Conservation (phyloP, 1,140 invertebrate genomes). For the Batillaria attramentaria region DNA sequence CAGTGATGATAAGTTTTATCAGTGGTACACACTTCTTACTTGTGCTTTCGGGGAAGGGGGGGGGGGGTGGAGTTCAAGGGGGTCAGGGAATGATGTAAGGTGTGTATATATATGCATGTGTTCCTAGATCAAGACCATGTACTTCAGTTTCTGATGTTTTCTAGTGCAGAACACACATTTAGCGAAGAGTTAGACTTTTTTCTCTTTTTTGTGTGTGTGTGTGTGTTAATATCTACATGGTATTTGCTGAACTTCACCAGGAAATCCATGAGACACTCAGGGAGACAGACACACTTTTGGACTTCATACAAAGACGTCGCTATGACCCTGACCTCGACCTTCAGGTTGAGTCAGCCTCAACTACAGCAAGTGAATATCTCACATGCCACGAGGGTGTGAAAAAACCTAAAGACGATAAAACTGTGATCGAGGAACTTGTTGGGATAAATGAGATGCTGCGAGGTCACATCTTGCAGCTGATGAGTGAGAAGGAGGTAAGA, state of each 20-base stretch:
- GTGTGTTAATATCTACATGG: too few relatives aligned
- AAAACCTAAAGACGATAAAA: conserved; percentile 44
- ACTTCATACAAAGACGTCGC: conserved; percentile 36
- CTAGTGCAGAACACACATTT: too few relatives aligned
- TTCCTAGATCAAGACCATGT: too few relatives aligned
- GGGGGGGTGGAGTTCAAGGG: too few relatives aligned
- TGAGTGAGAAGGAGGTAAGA: conserved; percentile 46
- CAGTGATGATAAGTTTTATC: too few relatives aligned
- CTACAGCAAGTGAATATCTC: conserved; percentile 11
- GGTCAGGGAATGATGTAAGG: too few relatives aligned
- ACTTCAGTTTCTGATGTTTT: too few relatives aligned
- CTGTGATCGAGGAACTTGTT: conserved; percentile 46
- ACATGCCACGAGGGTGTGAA: conserved; percentile 22
- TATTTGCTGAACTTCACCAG: conserved; percentile 27
- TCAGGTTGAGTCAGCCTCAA: conserved; percentile 22
- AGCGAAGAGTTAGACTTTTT: not conserved
- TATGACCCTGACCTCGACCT: conserved; percentile 27
- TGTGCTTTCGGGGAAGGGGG: too few relatives aligned
- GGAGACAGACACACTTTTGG: conserved; percentile 52
- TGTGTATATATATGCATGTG: too few relatives aligned
- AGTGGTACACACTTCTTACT: too few relatives aligned
- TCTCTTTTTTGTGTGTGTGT: not conserved
- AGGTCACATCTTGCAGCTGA: conserved; percentile 43
- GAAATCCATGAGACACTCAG: conserved; percentile 47
- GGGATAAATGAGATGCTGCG: conserved; percentile 47